Base-by-base conservation (phyloP, 37 sponge, comb jelly and placozoan species). In the Halichondria panicea region DNA sequence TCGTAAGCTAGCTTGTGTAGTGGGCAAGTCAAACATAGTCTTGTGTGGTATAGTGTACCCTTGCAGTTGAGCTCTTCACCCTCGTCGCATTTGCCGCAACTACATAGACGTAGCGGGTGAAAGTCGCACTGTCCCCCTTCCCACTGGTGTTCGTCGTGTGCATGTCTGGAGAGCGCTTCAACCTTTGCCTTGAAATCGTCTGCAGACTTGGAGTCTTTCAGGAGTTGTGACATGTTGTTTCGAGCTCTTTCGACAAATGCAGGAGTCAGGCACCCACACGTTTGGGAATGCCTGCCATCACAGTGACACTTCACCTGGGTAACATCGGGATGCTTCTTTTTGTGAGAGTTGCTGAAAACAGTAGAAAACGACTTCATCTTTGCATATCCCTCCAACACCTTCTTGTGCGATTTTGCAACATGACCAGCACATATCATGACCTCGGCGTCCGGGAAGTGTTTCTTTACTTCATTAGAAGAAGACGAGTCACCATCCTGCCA, bases 401-500 rank as follows among this genome's bases (percentile, higher is more conserved):
- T 55, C 9, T 24, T 60, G 59, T 69, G 70, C 6, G 80, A 59
- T 41, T 71, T 31, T 0, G 61, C 63, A 5, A 68, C 62, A 60
- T 80, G 80, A 4, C 80, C 71, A 43, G 46, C 70, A 60, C 80
- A 80, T 30, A 43, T 8, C 80, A 80, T 80, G 32, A 69, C 40
- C 57, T 35, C 57, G 12, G 44, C 66, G 21, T 42, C 34, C 30
- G 37, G 36, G 45, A 61, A 80, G 40, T 36, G 55, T 11, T 56
- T 50, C 18, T 22, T 9, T 3, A 70, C 52, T 28, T 66, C 11
- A 24, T 81, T 81, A 8, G 66, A 67, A n/a, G 71, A 55, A 8
- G 80, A 80, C 28, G 80, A 80, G 50, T 80, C 80, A 3, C 43
- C 36, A 37, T 80, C 80, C 36, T 80, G 81, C 81, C 81, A 81